These are phyloP conservation scores for Bombyx huttoni DNA, from an alignment of 2,888 invertebrate genomes.

Conservation along the genomic window DNA sequence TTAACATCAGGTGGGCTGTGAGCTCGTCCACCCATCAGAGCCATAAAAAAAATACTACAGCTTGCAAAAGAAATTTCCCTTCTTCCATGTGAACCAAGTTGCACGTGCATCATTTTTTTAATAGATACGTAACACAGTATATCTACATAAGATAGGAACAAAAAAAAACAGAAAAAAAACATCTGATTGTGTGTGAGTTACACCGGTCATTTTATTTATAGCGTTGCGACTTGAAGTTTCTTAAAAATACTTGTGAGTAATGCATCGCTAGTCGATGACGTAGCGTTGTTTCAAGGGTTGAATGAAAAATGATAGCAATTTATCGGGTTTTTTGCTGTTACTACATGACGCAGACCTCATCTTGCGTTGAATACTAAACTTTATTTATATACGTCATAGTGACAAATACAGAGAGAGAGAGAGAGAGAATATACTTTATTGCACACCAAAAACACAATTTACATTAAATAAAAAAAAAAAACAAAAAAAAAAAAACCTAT, in stretches of 20 bases:
- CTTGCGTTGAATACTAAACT: slow-evolving; percentile 6
- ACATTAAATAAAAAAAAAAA: too few relatives aligned
- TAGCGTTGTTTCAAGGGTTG: slow-evolving; percentile 29
- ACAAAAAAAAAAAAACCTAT: too few relatives aligned
- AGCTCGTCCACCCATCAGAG: too few relatives aligned
- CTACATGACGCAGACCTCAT: slow-evolving; percentile 13
- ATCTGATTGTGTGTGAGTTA: background rate
- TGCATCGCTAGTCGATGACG: slow-evolving; percentile 29
- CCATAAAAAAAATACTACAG: too few relatives aligned
- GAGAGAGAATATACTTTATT: too few relatives aligned
- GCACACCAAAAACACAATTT: too few relatives aligned
- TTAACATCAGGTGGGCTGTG: too few relatives aligned
- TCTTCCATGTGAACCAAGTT: too few relatives aligned
- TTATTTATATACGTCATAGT: background rate
- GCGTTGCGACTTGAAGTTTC: slow-evolving; percentile 1
- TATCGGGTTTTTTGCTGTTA: slow-evolving; percentile 16
- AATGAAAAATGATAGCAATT: slow-evolving; percentile 31
- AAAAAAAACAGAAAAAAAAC: background rate
- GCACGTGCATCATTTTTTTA: too few relatives aligned
- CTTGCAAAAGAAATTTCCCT: too few relatives aligned
- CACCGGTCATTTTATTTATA: slow-evolving; percentile 2
- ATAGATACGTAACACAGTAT: too few relatives aligned
- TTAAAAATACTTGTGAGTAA: slow-evolving; percentile 39
- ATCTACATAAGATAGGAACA: background rate
- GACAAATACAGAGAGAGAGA: too few relatives aligned